These are phyloP conservation scores for Micoletzkya japonica DNA, from an alignment of 2,888 invertebrate genomes.

Conservation along the genomic window DNA sequence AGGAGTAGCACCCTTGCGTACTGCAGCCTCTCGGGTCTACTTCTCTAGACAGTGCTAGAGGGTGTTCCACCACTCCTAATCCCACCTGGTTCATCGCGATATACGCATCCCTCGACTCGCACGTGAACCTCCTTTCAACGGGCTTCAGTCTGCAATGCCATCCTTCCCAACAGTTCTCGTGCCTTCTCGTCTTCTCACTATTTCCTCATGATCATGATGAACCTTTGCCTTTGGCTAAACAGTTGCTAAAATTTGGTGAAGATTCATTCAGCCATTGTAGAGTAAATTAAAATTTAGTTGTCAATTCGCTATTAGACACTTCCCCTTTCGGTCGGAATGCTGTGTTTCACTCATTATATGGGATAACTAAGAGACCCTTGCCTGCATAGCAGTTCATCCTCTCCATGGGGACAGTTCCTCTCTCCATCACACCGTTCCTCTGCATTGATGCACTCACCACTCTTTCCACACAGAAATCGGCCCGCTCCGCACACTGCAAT, in stretches of 20 bases:
- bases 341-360: neutral
- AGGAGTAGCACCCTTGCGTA: too few relatives aligned
- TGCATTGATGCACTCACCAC: conserved; percentile 55
- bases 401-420: conserved; percentile 60
- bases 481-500: conserved; percentile 58
- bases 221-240: too few relatives aligned
- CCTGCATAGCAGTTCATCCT: conserved; percentile 61
- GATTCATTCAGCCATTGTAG: too few relatives aligned
- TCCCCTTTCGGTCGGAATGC: neutral
- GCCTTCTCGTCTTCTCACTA: too few relatives aligned
- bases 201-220: too few relatives aligned
- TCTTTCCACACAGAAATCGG: conserved; percentile 58
- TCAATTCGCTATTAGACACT: too few relatives aligned
- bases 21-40: too few relatives aligned
- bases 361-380: conserved; percentile 14
- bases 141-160: conserved; percentile 7
- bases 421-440: conserved; percentile 60
- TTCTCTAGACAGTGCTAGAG: too few relatives aligned
- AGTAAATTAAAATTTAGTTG: too few relatives aligned
- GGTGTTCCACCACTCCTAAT: too few relatives aligned
- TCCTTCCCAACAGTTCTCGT: too few relatives aligned
- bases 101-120: conserved; percentile 49
- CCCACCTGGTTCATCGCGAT: conserved; percentile 43
- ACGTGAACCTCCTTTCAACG: conserved; percentile 42
- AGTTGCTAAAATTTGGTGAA: too few relatives aligned